Conservation (phyloP, 2,113 vertebrate species). For the Chloroceryle aenea region DNA sequence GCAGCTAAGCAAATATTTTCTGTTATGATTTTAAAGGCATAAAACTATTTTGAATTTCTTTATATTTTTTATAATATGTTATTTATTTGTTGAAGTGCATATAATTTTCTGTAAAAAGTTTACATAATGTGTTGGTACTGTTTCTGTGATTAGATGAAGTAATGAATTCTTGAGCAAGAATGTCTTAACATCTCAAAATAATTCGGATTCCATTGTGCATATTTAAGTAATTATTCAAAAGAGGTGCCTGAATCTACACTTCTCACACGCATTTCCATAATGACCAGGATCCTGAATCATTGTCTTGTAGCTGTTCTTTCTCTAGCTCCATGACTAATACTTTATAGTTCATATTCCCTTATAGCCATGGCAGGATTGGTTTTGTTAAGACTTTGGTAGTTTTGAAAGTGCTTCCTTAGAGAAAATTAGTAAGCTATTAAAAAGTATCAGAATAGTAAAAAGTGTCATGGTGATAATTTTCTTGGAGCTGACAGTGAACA, state of each 20-base stretch:
- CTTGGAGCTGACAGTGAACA: rapidly evolving
- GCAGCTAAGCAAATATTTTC: neutral
- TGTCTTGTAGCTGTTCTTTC: neutral
- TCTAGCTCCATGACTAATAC: neutral
- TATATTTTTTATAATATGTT: neutral
- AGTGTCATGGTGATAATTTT: neutral
- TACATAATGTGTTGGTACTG: neutral
- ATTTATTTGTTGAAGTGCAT: neutral
- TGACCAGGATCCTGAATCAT: neutral
- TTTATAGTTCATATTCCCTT: neutral
- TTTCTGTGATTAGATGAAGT: neutral
- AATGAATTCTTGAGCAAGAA: neutral
- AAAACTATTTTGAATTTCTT: neutral
- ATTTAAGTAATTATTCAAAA: neutral
- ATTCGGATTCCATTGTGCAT: neutral
- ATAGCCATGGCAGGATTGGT: neutral
- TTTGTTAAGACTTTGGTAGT: neutral
- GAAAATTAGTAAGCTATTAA: neutral
- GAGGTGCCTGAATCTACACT: neutral
- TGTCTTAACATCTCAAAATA: neutral
- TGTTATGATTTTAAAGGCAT: neutral
- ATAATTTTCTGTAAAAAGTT: neutral
- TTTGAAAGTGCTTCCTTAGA: neutral
- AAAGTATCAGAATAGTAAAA: neutral
- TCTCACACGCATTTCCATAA: neutral